phyloP scores from a whole-genome alignment of 53 echinoderm and acorn worm genomes.

The Apostichopus leukothele region DNA sequence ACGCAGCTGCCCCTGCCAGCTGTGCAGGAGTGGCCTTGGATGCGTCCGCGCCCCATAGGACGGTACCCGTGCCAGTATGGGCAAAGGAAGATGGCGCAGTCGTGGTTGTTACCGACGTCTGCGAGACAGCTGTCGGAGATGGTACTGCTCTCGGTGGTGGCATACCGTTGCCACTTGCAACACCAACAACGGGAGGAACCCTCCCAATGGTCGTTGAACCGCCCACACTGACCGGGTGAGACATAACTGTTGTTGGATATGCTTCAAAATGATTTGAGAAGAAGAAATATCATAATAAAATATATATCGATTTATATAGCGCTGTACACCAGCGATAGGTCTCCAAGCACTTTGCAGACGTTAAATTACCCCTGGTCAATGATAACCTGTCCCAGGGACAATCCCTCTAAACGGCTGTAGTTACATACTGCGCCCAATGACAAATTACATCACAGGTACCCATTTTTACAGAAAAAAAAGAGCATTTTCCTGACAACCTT shows the following conservation, averaged over 20 bases:
- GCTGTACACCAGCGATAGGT: too few species aligned
- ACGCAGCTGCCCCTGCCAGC: conserved; percentile 62
- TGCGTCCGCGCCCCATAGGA: conserved; percentile 75
- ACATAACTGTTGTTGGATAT: background rate
- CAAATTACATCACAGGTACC: too few species aligned
- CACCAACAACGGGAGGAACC: background rate
- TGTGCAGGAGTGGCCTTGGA: conserved; percentile 52
- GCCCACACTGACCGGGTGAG: background rate
- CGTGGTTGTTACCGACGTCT: conserved; percentile 17
- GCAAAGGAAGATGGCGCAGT: conserved; percentile 69
- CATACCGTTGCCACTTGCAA: background rate
- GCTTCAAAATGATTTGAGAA: background rate
- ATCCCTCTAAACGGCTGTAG: too few species aligned
- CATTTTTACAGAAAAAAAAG: too few species aligned
- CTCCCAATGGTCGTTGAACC: background rate
- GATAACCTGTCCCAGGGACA: too few species aligned
- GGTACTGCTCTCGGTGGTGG: conserved; percentile 25
- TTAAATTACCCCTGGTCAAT: too few species aligned
- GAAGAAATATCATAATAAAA: background rate
- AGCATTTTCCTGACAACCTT: too few species aligned
- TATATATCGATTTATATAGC: background rate
- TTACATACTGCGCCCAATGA: too few species aligned
- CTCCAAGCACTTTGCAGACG: too few species aligned
- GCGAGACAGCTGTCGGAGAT: conserved; percentile 33
- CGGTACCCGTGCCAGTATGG: conserved; percentile 75